phyloP scores from a whole-genome alignment of 2,888 invertebrate genomes.

The Hesperia comma region DNA sequence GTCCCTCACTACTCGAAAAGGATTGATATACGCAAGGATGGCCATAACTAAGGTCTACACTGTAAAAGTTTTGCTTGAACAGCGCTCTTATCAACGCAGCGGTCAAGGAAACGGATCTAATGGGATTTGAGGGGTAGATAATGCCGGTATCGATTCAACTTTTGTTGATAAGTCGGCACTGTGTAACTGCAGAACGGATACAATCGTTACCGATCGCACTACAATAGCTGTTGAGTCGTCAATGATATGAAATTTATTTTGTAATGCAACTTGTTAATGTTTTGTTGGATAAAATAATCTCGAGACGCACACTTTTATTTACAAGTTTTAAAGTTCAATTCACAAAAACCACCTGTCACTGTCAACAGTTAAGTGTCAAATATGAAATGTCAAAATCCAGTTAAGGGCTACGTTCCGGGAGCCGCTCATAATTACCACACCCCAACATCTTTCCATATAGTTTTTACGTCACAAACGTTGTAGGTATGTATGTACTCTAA shows the following conservation, averaged over 20 bases:
- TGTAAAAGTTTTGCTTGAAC: conserved; percentile 17
- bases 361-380: too few relatives aligned
- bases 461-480: too few relatives aligned
- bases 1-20: conserved; percentile 63
- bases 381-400: too few relatives aligned
- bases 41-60: conserved; percentile 39
- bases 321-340: too few relatives aligned
- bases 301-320: too few relatives aligned
- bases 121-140: conserved; percentile 63
- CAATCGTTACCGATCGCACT: neutral
- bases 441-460: too few relatives aligned
- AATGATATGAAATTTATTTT: neutral
- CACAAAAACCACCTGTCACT: too few relatives aligned
- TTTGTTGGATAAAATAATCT: neutral
- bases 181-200: neutral
- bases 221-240: neutral
- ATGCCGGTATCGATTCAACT: conserved; percentile 39
- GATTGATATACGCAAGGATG: conserved; percentile 59
- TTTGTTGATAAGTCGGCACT: conserved; percentile 22
- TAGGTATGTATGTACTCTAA: too few relatives aligned
- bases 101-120: conserved; percentile 60
- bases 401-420: too few relatives aligned
- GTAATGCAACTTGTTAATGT: neutral
- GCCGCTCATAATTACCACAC: too few relatives aligned
- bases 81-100: conserved; percentile 47